Conservation (phyloP, 2,888 invertebrate species). For the Sesia bembeciformis region DNA sequence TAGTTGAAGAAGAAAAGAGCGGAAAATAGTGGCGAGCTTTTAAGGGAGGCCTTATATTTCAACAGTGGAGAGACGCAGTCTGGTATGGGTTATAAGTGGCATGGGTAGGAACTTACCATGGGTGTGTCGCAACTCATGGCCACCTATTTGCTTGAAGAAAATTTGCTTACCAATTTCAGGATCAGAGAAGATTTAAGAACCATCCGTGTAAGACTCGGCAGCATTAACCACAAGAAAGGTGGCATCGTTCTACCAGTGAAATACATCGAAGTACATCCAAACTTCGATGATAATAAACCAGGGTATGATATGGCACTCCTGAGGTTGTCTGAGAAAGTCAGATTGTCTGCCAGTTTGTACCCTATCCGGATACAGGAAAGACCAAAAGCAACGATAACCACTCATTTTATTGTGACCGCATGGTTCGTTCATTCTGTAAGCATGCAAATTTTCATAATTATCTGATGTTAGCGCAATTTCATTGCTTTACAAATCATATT, state of each 20-base stretch:
- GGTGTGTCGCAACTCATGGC: too few relatives aligned
- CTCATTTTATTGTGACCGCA: conserved; percentile 47
- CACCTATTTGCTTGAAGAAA: too few relatives aligned
- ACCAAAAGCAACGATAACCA: conserved; percentile 19
- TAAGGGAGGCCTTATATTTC: too few relatives aligned
- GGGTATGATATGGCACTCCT: conserved; percentile 47
- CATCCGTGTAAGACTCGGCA: conserved; percentile 45
- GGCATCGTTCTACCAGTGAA: conserved; percentile 39
- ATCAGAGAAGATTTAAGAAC: conserved; percentile 31
- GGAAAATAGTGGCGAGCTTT: too few relatives aligned
- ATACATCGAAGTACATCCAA: conserved; percentile 43
- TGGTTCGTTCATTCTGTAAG: conserved; percentile 32
- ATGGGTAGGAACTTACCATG: too few relatives aligned
- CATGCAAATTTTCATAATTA: not conserved
- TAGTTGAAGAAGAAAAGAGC: too few relatives aligned
- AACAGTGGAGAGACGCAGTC: too few relatives aligned
- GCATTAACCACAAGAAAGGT: conserved; percentile 47
- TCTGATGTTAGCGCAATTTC: too few relatives aligned
- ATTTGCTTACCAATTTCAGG: conserved; percentile 19
- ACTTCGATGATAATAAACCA: conserved; percentile 41
- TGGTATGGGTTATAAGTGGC: too few relatives aligned
- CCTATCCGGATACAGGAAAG: conserved; percentile 33
- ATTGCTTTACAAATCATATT: too few relatives aligned
- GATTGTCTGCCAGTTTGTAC: conserved; percentile 23
- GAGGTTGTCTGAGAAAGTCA: conserved; percentile 26